phyloP scores from a whole-genome alignment of 2,888 invertebrate genomes.

The Lysandra bellargus region DNA sequence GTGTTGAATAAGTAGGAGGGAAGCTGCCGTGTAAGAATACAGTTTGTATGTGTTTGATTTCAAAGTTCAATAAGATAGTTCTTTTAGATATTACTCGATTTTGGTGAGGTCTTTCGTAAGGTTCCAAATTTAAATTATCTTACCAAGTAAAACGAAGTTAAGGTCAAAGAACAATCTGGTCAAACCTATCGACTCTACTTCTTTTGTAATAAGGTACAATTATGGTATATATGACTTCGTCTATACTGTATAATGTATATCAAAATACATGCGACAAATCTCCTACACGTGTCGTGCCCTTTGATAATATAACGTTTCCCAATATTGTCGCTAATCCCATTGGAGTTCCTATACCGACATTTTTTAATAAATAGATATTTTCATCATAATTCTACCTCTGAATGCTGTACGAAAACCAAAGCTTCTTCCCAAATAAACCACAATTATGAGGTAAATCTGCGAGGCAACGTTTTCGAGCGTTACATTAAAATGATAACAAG shows the following conservation, averaged over 20 bases:
- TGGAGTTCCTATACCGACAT: background rate
- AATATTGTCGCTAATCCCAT: background rate
- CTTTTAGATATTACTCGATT: background rate
- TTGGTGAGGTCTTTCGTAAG: background rate
- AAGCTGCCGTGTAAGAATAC: background rate
- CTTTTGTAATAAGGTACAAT: background rate
- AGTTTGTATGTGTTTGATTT: background rate
- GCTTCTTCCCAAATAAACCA: background rate
- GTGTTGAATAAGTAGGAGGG: background rate
- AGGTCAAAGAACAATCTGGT: too few relatives aligned
- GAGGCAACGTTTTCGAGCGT: conserved; percentile 22
- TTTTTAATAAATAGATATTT: background rate
- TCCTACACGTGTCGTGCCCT: background rate
- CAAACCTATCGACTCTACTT: background rate
- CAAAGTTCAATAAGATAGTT: background rate
- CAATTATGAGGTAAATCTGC: conserved; percentile 19
- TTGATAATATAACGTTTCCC: background rate
- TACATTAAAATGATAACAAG: conserved; percentile 30
- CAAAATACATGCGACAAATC: background rate
- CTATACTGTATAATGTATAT: too few relatives aligned
- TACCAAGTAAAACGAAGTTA: background rate
- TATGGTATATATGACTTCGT: background rate
- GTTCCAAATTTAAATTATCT: background rate
- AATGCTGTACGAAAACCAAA: background rate
- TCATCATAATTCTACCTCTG: background rate